A percentile compares a stretch with the other conserved stretches of the same genome.
phyloP scores from a whole-genome alignment of 2,888 invertebrate species.

The Tipula helvola region DNA sequence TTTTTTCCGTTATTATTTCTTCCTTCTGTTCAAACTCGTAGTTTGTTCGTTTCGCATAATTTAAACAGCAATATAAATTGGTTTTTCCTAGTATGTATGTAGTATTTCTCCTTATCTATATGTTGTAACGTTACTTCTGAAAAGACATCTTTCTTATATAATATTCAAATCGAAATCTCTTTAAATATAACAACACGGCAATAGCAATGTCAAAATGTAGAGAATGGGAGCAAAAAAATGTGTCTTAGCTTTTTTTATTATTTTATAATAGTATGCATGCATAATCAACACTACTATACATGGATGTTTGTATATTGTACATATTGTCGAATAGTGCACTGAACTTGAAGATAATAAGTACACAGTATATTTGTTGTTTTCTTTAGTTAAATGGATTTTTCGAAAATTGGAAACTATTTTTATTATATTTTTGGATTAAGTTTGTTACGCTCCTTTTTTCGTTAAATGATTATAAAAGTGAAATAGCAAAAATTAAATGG shows the following conservation, averaged over 20 bases:
- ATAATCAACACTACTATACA: background rate
- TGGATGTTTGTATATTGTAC: background rate
- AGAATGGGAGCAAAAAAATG: background rate
- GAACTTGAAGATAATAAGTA: background rate
- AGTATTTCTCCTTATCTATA: background rate
- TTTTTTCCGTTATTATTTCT: background rate
- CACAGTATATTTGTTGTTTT: background rate
- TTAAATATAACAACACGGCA: background rate
- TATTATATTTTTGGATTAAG: background rate
- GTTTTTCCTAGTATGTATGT: background rate
- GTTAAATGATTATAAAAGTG: background rate
- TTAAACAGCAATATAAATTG: background rate
- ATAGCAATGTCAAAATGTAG: background rate
- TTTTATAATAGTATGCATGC: background rate
- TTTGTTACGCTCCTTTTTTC: background rate
- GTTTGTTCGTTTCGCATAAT: background rate
- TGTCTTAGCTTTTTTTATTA: background rate
- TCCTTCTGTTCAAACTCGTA: background rate
- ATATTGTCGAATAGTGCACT: background rate
- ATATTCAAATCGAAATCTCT: background rate
- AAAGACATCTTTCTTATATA: background rate
- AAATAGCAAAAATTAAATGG: background rate
- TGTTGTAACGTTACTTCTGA: background rate
- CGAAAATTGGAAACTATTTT: background rate
- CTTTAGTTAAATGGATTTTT: background rate